These are phyloP conservation scores for Nothoprocta perdicaria DNA, from an alignment of 2,113 vertebrate species.

Conservation along the genomic window DNA sequence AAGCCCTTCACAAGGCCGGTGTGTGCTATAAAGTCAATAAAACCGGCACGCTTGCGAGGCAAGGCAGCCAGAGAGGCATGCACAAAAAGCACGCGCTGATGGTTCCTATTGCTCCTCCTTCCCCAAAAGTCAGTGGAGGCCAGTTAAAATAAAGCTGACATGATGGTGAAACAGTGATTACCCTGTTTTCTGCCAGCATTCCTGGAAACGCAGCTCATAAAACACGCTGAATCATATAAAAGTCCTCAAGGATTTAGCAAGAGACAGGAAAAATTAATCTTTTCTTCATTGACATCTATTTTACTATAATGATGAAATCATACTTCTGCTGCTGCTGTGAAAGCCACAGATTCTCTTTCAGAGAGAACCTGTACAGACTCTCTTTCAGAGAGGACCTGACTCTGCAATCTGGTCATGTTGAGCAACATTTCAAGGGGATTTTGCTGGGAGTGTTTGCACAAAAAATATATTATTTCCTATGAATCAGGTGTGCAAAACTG, in stretches of 20 bases:
- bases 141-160: conserved; percentile 49
- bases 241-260: conserved; percentile 43
- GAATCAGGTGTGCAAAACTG: not conserved
- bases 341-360: conserved; percentile 44
- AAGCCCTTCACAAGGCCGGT: not conserved
- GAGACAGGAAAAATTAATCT: conserved; percentile 24
- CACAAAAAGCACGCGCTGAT: not conserved
- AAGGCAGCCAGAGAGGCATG: not conserved
- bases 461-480: conserved; percentile 36
- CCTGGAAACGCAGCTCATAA: conserved; percentile 48
- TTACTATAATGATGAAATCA: conserved; percentile 37
- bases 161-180: conserved; percentile 27
- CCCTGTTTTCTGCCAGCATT: conserved; percentile 41
- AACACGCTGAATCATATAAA: conserved; percentile 33
- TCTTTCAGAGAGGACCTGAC: conserved; percentile 48
- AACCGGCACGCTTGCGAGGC: not conserved
- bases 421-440: conserved; percentile 39
- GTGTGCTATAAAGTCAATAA: not conserved
- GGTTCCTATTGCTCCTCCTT: not conserved
- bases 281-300: conserved; percentile 17
- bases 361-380: conserved; percentile 42
- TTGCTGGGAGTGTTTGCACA: not conserved
- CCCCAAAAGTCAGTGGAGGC: conserved; percentile 7
- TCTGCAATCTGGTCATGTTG: conserved; percentile 53
- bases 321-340: not conserved